Conservation (phyloP, 2,888 invertebrate genomes). For the Myopa tessellatipennis region DNA sequence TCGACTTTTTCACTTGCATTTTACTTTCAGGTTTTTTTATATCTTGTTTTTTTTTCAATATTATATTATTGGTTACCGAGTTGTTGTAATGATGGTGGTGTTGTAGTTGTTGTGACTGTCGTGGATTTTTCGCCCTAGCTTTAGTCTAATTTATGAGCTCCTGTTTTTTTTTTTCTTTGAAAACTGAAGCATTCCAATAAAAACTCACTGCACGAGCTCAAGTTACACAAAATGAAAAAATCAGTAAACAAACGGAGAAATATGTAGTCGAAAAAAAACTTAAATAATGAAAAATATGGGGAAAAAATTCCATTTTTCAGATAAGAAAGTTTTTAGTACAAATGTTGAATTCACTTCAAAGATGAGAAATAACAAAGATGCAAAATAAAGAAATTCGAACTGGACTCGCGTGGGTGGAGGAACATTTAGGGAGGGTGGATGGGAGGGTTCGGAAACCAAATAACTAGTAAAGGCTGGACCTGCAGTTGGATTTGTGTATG, state of each 20-base stretch:
- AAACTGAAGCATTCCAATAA: conserved; percentile 29
- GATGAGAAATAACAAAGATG: conserved; percentile 7
- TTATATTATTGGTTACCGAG: neutral
- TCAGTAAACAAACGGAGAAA: neutral
- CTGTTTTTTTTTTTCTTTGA: neutral
- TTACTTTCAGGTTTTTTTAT: neutral
- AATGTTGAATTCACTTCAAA: neutral
- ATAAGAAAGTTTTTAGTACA: no score
- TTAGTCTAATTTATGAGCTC: conserved; percentile 34
- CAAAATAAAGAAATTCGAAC: neutral
- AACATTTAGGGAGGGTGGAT: no score
- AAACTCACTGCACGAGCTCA: conserved; percentile 4
- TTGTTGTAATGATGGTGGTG: neutral
- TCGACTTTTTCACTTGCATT: neutral
- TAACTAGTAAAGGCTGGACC: neutral
- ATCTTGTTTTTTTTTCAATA: neutral
- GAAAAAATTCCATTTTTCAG: neutral
- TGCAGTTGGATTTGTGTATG: no score
- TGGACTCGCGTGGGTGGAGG: no score
- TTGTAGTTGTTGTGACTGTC: conserved; percentile 14
- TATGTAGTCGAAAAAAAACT: neutral
- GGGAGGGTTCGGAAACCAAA: no score
- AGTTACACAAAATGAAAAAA: neutral
- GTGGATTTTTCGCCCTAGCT: neutral
- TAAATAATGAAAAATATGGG: neutral